phyloP scores from a whole-genome alignment of 2,797 vertebrate genomes.

The Nyctalus aviator region DNA sequence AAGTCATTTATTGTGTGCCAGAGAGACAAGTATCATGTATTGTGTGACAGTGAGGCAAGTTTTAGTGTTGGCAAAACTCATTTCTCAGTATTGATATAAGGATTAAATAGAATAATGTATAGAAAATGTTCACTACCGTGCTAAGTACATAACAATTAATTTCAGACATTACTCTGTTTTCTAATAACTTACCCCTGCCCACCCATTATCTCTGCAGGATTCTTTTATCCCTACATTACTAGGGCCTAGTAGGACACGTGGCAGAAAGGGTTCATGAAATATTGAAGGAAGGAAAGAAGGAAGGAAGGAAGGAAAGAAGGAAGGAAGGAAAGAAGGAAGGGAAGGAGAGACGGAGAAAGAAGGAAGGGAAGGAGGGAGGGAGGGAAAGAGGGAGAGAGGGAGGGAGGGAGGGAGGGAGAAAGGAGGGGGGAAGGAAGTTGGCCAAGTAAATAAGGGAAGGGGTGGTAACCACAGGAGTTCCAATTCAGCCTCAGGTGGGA shows the following conservation, averaged over 20 bases:
- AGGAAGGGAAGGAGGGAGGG: accelerated
- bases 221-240: not conserved
- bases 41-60: not conserved
- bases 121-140: not conserved
- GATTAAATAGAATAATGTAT: not conserved
- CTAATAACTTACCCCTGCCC: not conserved
- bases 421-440: not conserved
- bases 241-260: not conserved
- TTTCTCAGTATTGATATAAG: not conserved
- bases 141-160: not conserved
- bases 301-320: accelerated
- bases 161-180: not conserved
- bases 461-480: not conserved
- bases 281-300: not conserved
- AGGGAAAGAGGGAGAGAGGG: not conserved
- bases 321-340: not conserved
- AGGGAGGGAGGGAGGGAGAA: accelerated
- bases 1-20: not conserved
- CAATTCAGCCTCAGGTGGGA: too few relatives aligned
- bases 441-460: not conserved
- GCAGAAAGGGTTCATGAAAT: not conserved
- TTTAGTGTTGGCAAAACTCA: not conserved
- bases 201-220: not conserved
- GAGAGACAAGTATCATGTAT: not conserved
- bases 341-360: accelerated